phyloP scores from a whole-genome alignment of 30 jellyfish, hydroid and myxozoan genomes.

The Hydractinia symbiolongicarpus region DNA sequence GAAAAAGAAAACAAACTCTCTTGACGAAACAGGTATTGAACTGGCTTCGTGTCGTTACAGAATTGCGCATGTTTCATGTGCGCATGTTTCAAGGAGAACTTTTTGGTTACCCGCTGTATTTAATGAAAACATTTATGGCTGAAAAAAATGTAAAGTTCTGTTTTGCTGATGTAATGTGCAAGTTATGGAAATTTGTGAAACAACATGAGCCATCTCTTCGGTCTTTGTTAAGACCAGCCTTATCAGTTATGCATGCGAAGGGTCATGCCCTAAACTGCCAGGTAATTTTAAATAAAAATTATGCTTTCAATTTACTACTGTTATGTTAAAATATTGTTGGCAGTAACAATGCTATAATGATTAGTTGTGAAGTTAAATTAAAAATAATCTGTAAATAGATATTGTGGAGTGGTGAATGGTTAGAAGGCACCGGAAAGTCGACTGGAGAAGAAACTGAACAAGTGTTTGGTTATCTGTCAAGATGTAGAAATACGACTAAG shows the following conservation, averaged over 20 bases:
- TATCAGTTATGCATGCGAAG: slow-evolving; percentile 18
- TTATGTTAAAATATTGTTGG: background rate
- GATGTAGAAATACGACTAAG: slow-evolving; percentile 34
- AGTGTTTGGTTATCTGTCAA: slow-evolving; percentile 27
- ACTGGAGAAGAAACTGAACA: slow-evolving; percentile 45
- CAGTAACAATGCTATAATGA: background rate
- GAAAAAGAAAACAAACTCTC: background rate
- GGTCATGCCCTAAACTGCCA: slow-evolving; percentile 26
- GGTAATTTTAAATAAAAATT: slow-evolving; percentile 1
- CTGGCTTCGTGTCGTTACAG: slow-evolving; percentile 33
- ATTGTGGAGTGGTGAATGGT: slow-evolving; percentile 38
- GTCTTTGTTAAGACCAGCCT: slow-evolving; percentile 15
- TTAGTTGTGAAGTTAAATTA: too few species aligned
- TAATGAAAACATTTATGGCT: slow-evolving; percentile 19
- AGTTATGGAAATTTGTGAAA: slow-evolving; percentile 23
- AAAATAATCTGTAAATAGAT: background rate
- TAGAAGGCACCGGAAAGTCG: slow-evolving; percentile 34
- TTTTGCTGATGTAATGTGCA: slow-evolving; percentile 36
- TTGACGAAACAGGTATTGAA: slow-evolving; percentile 39
- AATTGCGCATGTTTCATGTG: slow-evolving; percentile 29
- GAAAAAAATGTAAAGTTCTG: slow-evolving; percentile 23
- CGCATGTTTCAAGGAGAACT: slow-evolving; percentile 38
- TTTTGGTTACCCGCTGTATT: slow-evolving; percentile 33
- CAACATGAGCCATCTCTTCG: slow-evolving; percentile 4
- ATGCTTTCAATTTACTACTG: background rate